Conservation (phyloP, 2,113 vertebrate species). For the Arenaria interpres region DNA sequence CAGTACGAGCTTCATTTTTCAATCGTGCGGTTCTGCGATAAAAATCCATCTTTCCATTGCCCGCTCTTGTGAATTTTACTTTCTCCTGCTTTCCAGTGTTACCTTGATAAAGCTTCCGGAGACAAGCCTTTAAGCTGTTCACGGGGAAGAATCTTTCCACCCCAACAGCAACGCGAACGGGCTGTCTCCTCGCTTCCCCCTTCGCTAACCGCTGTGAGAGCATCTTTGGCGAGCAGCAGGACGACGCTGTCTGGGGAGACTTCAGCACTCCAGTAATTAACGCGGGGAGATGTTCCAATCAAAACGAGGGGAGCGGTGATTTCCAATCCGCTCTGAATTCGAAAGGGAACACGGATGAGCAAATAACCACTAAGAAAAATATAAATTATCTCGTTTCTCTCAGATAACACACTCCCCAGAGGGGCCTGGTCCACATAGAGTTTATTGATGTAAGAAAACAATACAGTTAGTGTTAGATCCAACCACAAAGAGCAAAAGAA, state of each 20-base stretch:
- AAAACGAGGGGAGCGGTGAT: constrained; percentile 39
- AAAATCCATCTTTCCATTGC: background rate
- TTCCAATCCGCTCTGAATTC: constrained; percentile 41
- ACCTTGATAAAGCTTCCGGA: constrained; percentile 55
- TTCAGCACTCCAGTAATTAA: constrained; percentile 49
- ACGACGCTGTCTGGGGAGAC: constrained; percentile 53
- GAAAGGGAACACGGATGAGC: constrained; percentile 45
- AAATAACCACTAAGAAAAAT: constrained; percentile 66
- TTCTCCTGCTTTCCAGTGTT: constrained; percentile 45
- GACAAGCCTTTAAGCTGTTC: background rate
- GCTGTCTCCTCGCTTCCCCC: background rate
- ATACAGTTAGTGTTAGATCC: constrained; percentile 93
- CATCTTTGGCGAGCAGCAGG: constrained; percentile 43
- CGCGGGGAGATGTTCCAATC: background rate
- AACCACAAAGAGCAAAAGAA: constrained; percentile 82
- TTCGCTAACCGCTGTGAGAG: constrained; percentile 51
- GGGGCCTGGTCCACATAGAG: constrained; percentile 89
- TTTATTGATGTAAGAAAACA: constrained; percentile 94
- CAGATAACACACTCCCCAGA: constrained; percentile 71
- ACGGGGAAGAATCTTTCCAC: background rate
- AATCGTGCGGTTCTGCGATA: background rate
- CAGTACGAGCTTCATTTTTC: background rate
- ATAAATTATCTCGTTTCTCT: constrained; percentile 63
- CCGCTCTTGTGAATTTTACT: background rate
- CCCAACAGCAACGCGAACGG: background rate